Evolutionary conservation across 2,113 vertebrate genomes (phyloP).

Genomic region (Lophius piscatorius): DNA sequence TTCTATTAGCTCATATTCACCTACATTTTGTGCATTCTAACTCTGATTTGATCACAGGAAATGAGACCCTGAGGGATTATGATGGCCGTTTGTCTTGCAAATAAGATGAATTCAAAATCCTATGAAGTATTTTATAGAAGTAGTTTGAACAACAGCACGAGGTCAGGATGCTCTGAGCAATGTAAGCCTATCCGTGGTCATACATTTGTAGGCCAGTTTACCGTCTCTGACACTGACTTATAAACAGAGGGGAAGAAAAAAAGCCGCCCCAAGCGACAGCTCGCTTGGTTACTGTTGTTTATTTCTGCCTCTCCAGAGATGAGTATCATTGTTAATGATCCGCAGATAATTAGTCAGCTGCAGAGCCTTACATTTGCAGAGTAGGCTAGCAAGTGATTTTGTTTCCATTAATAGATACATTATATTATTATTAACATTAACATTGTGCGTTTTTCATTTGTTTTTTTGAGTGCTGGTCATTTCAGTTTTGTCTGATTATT

Average conservation of each 20-base stretch:
- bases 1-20: too few relatives aligned
- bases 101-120: too few relatives aligned
- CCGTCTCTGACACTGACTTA: neutral
- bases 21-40: too few relatives aligned
- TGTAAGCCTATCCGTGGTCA: neutral
- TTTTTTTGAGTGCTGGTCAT: too few relatives aligned
- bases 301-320: constrained; percentile 2
- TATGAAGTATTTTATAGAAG: too few relatives aligned
- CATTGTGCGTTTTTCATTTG: too few relatives aligned
- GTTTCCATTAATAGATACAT: neutral
- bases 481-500: too few relatives aligned
- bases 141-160: too few relatives aligned
- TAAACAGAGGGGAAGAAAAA: neutral
- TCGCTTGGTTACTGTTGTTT: neutral
- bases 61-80: too few relatives aligned
- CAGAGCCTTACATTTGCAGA: neutral
- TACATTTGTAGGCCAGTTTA: neutral
- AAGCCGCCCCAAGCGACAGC: neutral
- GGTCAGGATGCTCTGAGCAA: neutral
- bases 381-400: neutral
- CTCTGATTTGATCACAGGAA: too few relatives aligned
- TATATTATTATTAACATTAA: too few relatives aligned
- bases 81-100: too few relatives aligned
- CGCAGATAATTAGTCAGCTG: constrained; percentile 10
- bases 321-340: constrained; percentile 28